Percentiles rank a stretch among this genome's conserved stretches.
These are phyloP conservation scores for Tauraco erythrolophus DNA, from an alignment of 2,113 vertebrate species.

Conservation along the genomic window DNA sequence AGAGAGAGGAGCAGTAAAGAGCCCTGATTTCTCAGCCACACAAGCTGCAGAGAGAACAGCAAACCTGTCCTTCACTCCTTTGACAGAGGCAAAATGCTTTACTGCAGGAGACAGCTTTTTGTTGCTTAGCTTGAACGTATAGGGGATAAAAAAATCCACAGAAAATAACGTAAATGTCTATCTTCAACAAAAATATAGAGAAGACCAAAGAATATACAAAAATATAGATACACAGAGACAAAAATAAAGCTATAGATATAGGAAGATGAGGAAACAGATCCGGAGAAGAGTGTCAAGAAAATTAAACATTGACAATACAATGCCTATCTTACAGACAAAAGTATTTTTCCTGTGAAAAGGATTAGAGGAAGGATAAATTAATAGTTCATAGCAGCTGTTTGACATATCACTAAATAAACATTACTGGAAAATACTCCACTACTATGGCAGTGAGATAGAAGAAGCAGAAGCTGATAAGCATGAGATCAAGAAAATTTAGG, in stretches of 20 bases:
- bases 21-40: neutral
- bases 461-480: neutral
- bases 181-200: neutral
- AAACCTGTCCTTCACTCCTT: neutral
- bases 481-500: neutral
- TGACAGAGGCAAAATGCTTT: neutral
- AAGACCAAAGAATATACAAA: neutral
- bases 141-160: neutral
- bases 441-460: neutral
- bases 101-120: neutral
- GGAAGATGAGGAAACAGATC: neutral
- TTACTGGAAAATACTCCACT: neutral
- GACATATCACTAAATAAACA: neutral
- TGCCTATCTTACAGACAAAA: neutral
- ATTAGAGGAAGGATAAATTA: neutral
- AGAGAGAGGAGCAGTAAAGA: neutral
- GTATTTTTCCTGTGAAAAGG: neutral
- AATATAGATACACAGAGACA: neutral
- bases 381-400: neutral
- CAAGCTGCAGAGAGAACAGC: neutral
- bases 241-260: neutral
- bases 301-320: slow-evolving; percentile 4
- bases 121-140: neutral
- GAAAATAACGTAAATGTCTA: neutral
- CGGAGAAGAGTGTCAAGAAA: neutral